phyloP scores from a whole-genome alignment of 2,113 vertebrate genomes.

The Ophiodon elongatus region DNA sequence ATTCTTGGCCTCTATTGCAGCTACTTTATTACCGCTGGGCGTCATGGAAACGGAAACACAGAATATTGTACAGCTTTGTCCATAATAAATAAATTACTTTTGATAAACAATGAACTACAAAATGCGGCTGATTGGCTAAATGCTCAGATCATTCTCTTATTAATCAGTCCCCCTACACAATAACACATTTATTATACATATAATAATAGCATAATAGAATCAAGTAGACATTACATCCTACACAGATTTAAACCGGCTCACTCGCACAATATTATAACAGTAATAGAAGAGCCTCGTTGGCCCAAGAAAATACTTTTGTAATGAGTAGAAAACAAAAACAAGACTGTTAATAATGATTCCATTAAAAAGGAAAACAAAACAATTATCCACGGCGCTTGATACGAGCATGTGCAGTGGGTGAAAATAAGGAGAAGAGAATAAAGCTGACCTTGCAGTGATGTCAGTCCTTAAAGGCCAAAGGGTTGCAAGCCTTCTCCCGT shows the following conservation, averaged over 20 bases:
- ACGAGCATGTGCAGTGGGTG: neutral
- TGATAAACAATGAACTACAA: neutral
- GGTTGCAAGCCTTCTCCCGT: neutral
- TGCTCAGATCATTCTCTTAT: neutral
- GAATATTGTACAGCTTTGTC: neutral
- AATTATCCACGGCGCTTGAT: neutral
- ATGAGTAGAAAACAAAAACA: neutral
- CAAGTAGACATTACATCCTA: neutral
- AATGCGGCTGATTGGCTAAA: neutral
- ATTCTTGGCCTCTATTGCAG: no score
- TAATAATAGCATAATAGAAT: no score
- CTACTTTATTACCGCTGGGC: neutral
- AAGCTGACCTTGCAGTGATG: slow-evolving; percentile 73
- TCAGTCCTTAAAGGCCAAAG: slow-evolving; percentile 15
- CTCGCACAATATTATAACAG: neutral
- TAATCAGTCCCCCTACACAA: neutral
- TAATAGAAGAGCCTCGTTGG: neutral
- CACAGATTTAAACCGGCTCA: neutral
- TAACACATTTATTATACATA: neutral
- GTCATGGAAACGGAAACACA: neutral
- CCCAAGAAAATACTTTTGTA: neutral
- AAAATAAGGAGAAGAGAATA: neutral
- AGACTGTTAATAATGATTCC: neutral
- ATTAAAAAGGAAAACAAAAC: neutral
- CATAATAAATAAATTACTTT: neutral